Evolutionary conservation across 1,140 invertebrate species (phyloP).

Genomic region (Epicauta chinensis): DNA sequence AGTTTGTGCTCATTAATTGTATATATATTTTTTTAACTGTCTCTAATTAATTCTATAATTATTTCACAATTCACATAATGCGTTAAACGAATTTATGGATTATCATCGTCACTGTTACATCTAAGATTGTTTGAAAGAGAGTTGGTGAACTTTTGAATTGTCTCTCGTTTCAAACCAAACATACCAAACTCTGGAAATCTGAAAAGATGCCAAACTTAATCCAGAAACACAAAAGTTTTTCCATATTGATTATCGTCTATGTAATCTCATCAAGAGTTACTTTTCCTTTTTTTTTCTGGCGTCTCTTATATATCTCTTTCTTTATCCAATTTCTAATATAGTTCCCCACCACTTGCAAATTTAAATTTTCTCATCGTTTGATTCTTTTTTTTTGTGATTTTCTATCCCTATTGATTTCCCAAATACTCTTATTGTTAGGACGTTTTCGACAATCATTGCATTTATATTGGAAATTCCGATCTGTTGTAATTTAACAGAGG

Average conservation of each 20-base stretch:
- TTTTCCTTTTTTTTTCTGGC: no score
- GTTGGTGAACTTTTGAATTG: no score
- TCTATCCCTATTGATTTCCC: not conserved
- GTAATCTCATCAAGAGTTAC: not conserved
- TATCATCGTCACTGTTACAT: no score
- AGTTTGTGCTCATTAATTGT: no score
- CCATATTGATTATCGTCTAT: slow-evolving; percentile 13
- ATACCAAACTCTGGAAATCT: no score
- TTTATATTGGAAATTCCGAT: slow-evolving; percentile 15
- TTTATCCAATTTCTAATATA: slow-evolving; percentile 7
- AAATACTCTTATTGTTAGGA: not conserved
- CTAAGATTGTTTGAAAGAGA: no score
- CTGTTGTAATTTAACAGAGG: slow-evolving; percentile 4
- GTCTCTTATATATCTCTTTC: not conserved
- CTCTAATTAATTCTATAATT: no score
- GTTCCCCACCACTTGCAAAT: slow-evolving; percentile 3
- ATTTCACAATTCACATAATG: no score
- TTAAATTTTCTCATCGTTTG: slow-evolving; percentile 3
- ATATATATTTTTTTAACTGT: no score
- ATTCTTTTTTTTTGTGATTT: no score
- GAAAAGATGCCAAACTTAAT: not conserved
- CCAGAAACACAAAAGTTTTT: slow-evolving; percentile 10
- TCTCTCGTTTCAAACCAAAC: no score
- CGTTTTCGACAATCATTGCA: slow-evolving; percentile 5
- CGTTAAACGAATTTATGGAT: no score